phyloP scores from a whole-genome alignment of 2,797 vertebrate species.

The Cryptoprocta ferox region DNA sequence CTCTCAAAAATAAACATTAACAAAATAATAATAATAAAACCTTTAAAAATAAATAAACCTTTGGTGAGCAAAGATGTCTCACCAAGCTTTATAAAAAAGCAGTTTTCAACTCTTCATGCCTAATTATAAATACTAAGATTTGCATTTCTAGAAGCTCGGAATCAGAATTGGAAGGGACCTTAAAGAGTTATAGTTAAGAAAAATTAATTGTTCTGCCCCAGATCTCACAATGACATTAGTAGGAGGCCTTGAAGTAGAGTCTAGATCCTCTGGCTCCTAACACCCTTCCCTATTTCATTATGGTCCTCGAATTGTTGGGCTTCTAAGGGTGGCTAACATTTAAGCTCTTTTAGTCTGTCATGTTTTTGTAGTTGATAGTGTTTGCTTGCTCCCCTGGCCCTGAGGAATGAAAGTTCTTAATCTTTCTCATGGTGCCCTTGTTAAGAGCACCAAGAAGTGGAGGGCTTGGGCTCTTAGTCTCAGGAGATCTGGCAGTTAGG shows the following conservation, averaged over 20 bases:
- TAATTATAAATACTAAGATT: slow-evolving; percentile 34
- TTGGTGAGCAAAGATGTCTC: neutral
- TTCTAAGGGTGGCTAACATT: neutral
- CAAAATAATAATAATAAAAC: no score
- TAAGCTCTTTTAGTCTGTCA: neutral
- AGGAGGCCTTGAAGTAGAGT: neutral
- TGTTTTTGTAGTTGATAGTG: neutral
- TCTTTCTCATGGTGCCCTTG: neutral
- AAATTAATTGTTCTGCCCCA: neutral
- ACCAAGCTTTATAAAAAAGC: neutral
- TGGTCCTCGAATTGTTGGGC: neutral
- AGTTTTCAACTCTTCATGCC: slow-evolving; percentile 43
- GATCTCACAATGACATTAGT: neutral
- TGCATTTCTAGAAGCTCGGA: slow-evolving; percentile 17
- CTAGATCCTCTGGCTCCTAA: neutral
- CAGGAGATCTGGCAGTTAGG: neutral
- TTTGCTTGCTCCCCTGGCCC: neutral
- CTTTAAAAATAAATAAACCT: no score
- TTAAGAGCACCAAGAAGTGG: neutral
- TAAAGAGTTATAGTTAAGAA: slow-evolving; percentile 13
- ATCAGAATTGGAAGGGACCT: neutral
- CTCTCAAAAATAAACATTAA: no score
- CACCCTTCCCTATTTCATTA: neutral
- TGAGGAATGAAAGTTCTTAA: neutral
- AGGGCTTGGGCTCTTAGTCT: neutral